Percentiles rank a stretch among this genome's conserved stretches.
Conservation (phyloP, 2,797 vertebrate species). For the Sebastes vulpes region DNA sequence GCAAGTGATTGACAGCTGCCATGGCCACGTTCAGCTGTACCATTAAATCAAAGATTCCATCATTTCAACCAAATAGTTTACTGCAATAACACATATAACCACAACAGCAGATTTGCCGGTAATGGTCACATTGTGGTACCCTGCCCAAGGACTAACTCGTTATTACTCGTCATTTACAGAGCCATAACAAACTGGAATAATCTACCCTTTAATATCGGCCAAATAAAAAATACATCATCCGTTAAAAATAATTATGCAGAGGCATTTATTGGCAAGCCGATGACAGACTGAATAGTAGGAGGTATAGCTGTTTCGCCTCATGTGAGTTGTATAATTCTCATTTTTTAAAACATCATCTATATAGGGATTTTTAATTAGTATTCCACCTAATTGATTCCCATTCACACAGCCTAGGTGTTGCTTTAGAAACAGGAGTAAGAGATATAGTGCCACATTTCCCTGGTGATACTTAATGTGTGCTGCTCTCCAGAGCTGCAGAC, state of each 20-base stretch:
- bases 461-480: neutral
- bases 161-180: neutral
- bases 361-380: neutral
- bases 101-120: neutral
- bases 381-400: neutral
- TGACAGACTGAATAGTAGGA: neutral
- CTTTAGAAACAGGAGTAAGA: neutral
- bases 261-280: neutral
- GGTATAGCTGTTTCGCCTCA: no score
- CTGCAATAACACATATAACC: neutral
- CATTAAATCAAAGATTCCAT: neutral
- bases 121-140: neutral
- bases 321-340: neutral
- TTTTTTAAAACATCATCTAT: neutral
- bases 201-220: neutral
- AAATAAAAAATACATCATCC: neutral
- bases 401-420: neutral
- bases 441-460: neutral
- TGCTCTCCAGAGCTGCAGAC: slow-evolving; percentile 1
- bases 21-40: neutral
- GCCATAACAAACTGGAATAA: neutral
- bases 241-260: neutral
- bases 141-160: neutral
- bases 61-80: neutral
- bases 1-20: no score